Evolutionary conservation across 2,888 invertebrate species (phyloP).

Genomic region (Aplocera efformata): DNA sequence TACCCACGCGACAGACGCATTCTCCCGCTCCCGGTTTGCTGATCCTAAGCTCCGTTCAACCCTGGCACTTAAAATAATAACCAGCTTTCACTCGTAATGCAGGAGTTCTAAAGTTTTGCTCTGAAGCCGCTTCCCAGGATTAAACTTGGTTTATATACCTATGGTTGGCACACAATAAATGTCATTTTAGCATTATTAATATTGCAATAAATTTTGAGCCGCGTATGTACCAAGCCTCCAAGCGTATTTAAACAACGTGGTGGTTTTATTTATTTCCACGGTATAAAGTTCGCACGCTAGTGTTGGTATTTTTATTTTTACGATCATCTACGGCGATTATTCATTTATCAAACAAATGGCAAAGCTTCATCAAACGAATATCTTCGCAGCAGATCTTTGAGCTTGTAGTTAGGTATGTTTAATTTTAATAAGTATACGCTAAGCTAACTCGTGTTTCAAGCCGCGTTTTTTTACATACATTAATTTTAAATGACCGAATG

Average conservation of each 20-base stretch:
- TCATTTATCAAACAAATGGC: constrained; percentile 66
- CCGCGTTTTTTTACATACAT: too few species aligned
- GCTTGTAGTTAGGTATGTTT: constrained; percentile 39
- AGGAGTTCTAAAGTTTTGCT: constrained; percentile 16
- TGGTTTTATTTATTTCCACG: constrained; percentile 52
- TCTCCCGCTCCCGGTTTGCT: constrained; percentile 42
- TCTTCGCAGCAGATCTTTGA: constrained; percentile 47
- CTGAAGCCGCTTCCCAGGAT: neutral
- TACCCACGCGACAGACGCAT: constrained; percentile 74
- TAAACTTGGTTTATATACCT: constrained; percentile 16
- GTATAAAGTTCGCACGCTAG: constrained; percentile 52
- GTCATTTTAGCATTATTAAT: constrained; percentile 52
- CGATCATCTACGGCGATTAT: constrained; percentile 48
- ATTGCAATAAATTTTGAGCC: constrained; percentile 45
- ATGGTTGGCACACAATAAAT: constrained; percentile 39
- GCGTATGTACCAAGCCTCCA: constrained; percentile 42
- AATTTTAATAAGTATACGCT: too few species aligned
- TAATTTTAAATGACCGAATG: too few species aligned
- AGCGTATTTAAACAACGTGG: constrained; percentile 42
- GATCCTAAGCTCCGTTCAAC: constrained; percentile 33
- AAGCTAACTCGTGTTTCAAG: too few species aligned
- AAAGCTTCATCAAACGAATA: constrained; percentile 61
- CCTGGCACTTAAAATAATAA: constrained; percentile 26
- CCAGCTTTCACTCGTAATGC: constrained; percentile 24
- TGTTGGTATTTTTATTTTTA: constrained; percentile 41